Evolutionary conservation across 2,888 invertebrate genomes (phyloP), one percentile per base, ranked within the genome.

Genomic region (Dryadula phaetusa): DNA sequence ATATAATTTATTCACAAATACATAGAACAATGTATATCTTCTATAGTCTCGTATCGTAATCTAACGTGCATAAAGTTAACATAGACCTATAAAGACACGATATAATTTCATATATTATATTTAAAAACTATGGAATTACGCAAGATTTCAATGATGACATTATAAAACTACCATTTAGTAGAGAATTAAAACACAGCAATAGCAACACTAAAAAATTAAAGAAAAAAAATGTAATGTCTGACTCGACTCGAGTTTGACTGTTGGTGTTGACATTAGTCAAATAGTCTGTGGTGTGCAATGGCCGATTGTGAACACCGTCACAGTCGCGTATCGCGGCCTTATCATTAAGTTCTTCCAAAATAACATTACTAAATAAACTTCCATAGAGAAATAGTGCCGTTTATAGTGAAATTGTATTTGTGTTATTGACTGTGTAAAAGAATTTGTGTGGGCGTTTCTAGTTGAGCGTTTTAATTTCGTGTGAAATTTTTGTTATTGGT

Each of bases 401-500:
- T 82, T 79, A 70, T 70, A 72, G 81, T 84, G 81, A 74, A 72
- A 65, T 53, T 64, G n/a, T 71, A 67, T 73, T 70, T 73, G 70
- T 76, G 76, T 73, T 44, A 71, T 42, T 75, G 76, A 79, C 78
- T 77, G 84, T 83, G 78, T 56, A 74, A 74, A 74, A 73, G 67
- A 78, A 77, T 79, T 77, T 77, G 83, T 82, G 82, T 80, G 81
- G 80, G 82, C 82, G 84, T 79, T 70, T 58, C 66, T 73, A 70
- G 64, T 77, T 75, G 79, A 72, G 75, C 75, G 72, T 74, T 77
- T 72, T 77, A 74, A 81, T 79, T 81, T 80, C 75, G 74, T 79
- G 78, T 79, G 79, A 85, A 83, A 83, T 82, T 74, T 52, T 82
- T 84, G 79, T 81, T 85, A 76, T 82, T 84, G 90, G 90, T 90